These are phyloP conservation scores for Platyscapa corneri DNA, from an alignment of 1,140 invertebrate genomes.

Conservation along the genomic window DNA sequence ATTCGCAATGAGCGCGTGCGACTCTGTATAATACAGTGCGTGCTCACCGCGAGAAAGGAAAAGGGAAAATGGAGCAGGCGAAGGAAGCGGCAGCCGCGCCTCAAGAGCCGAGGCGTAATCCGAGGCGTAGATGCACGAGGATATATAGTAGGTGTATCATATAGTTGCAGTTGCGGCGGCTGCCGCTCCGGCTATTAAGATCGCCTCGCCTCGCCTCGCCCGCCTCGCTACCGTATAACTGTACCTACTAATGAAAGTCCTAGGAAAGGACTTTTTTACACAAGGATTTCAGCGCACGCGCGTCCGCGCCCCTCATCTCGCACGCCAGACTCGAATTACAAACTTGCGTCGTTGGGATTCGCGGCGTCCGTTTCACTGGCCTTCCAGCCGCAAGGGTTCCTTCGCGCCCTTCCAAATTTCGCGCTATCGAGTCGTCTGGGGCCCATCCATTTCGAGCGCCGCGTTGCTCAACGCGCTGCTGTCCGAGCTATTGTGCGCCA, in stretches of 20 bases:
- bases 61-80: slow-evolving; percentile 52
- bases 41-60: slow-evolving; percentile 49
- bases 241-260: slow-evolving; percentile 48
- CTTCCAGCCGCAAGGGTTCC: too few species aligned
- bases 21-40: neutral
- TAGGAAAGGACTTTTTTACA: neutral
- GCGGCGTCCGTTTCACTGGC: neutral
- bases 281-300: neutral
- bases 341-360: neutral
- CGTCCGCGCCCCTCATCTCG: slow-evolving; percentile 23
- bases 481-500: too few species aligned
- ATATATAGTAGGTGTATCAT: too few species aligned
- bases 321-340: neutral
- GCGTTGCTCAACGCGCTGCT: too few species aligned
- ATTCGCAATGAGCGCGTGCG: neutral
- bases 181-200: slow-evolving; percentile 29
- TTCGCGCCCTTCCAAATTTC: neutral
- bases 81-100: slow-evolving; percentile 56
- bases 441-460: too few species aligned
- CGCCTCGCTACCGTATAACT: slow-evolving; percentile 38
- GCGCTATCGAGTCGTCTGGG: too few species aligned
- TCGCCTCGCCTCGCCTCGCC: slow-evolving; percentile 31
- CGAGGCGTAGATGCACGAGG: slow-evolving; percentile 63
- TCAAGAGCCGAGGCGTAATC: slow-evolving; percentile 57
- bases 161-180: too few species aligned